Evolutionary conservation across 2,113 vertebrate genomes (phyloP).

Genomic region (Urocitellus parryii): DNA sequence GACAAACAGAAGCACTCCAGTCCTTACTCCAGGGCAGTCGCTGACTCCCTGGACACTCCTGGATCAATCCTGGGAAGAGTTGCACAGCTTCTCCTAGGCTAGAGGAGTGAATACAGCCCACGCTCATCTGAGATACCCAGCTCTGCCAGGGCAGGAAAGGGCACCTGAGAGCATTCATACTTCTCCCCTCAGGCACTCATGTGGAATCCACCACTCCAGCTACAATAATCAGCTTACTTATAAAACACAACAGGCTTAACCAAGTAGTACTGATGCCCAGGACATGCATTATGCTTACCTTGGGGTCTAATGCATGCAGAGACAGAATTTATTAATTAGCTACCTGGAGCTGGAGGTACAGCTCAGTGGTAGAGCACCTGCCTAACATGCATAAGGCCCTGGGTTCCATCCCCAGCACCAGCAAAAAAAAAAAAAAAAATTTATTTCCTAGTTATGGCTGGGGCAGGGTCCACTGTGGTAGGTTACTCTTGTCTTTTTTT

Average conservation of each 20-base stretch:
- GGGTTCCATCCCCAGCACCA: neutral
- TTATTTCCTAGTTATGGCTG: neutral
- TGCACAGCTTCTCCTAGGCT: neutral
- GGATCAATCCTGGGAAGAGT: neutral
- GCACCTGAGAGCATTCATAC: neutral
- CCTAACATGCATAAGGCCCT: neutral
- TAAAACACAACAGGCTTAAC: neutral
- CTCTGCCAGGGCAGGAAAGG: neutral
- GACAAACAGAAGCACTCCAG: neutral
- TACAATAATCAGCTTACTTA: neutral
- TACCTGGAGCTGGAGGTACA: neutral
- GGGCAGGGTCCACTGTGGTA: neutral
- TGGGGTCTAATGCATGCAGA: neutral
- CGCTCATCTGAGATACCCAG: fast-evolving
- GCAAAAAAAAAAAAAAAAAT: neutral
- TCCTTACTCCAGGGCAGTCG: neutral
- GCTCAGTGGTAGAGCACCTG: neutral
- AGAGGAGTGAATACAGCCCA: neutral
- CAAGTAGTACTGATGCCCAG: neutral
- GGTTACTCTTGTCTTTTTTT: neutral
- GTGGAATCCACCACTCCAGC: neutral
- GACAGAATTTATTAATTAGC: neutral
- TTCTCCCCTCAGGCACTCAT: neutral
- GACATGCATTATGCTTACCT: neutral
- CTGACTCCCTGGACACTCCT: neutral